A percentile compares a stretch with the other conserved stretches of the same genome.
Evolutionary conservation across 2,888 invertebrate genomes (phyloP).

Genomic region (Drosophila anomelani): DNA sequence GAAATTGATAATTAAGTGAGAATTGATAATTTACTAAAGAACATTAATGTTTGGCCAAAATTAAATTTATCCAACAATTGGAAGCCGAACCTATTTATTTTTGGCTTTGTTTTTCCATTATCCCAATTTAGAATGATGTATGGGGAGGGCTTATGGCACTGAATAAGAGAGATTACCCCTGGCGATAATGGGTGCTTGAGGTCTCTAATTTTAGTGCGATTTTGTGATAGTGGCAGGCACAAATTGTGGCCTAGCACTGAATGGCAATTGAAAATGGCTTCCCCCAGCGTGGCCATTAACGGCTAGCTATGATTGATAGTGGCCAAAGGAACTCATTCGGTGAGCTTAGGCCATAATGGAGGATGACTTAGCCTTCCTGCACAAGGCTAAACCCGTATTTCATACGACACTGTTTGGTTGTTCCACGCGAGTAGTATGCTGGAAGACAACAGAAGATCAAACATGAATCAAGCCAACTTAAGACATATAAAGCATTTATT

Average conservation of each 20-base stretch:
- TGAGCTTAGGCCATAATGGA: slow-evolving; percentile 24
- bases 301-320: slow-evolving; percentile 37
- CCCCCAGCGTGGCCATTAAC: slow-evolving; percentile 23
- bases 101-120: slow-evolving; percentile 10
- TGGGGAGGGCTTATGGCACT: slow-evolving; percentile 3
- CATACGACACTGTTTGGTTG: slow-evolving; percentile 15
- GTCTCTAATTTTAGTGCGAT: slow-evolving; percentile 3
- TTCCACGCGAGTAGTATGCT: slow-evolving; percentile 1
- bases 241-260: slow-evolving; percentile 15
- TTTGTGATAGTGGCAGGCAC: slow-evolving; percentile 2
- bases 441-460: slow-evolving; percentile 12
- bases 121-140: slow-evolving; percentile 21
- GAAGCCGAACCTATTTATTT: not conserved
- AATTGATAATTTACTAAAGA: no score
- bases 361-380: slow-evolving; percentile 13
- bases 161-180: not conserved
- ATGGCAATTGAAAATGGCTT: slow-evolving; percentile 32
- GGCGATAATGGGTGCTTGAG: slow-evolving; percentile 7
- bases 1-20: no score
- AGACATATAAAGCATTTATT: slow-evolving; percentile 48
- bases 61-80: not conserved
- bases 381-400: slow-evolving; percentile 19
- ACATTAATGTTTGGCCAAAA: not conserved
- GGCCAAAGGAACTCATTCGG: slow-evolving; percentile 15
- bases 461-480: slow-evolving; percentile 22